Percentiles rank a stretch among this genome's conserved stretches.
Conservation (phyloP, 1,140 invertebrate species). For the Colletes latitarsis region DNA sequence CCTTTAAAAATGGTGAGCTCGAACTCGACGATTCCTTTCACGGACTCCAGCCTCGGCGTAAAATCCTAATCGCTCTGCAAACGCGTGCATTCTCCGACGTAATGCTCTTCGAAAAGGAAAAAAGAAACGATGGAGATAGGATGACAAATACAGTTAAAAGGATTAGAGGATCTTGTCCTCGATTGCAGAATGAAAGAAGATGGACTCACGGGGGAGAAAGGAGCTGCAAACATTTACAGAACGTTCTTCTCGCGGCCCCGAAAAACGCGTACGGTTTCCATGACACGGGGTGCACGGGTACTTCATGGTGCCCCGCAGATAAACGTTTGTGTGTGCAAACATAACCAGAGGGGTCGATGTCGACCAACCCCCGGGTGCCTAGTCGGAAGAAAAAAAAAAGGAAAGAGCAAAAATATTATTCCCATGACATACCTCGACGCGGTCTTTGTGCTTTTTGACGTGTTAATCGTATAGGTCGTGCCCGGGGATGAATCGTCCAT, state of each 20-base stretch:
- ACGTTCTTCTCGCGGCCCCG: conserved; percentile 27
- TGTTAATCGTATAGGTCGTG: conserved; percentile 75
- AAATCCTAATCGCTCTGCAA: conserved; percentile 13
- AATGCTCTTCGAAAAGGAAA: too few species aligned
- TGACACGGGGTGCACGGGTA: conserved; percentile 26
- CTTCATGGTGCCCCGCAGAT: conserved; percentile 67
- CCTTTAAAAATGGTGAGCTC: conserved; percentile 7
- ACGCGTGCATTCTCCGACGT: not conserved
- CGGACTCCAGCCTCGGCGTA: conserved; percentile 13
- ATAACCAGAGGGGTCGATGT: conserved; percentile 65
- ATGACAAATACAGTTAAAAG: conserved; percentile 51
- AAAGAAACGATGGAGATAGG: not conserved
- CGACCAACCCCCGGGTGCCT: conserved; percentile 16
- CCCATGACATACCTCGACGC: conserved; percentile 70
- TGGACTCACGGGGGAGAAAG: conserved; percentile 4
- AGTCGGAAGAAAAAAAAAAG: not conserved
- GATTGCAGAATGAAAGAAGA: conserved; percentile 22
- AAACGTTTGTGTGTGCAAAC: conserved; percentile 73
- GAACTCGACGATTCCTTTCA: not conserved
- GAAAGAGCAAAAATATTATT: conserved; percentile 69
- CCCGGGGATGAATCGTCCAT: conserved; percentile 45
- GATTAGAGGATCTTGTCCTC: conserved; percentile 46
- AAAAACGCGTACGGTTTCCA: conserved; percentile 3
- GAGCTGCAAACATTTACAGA: conserved; percentile 53
- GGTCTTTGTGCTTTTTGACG: conserved; percentile 70